Base-by-base conservation (phyloP, 2,888 invertebrate genomes). In the Poecilobothrus nobilitatus region DNA sequence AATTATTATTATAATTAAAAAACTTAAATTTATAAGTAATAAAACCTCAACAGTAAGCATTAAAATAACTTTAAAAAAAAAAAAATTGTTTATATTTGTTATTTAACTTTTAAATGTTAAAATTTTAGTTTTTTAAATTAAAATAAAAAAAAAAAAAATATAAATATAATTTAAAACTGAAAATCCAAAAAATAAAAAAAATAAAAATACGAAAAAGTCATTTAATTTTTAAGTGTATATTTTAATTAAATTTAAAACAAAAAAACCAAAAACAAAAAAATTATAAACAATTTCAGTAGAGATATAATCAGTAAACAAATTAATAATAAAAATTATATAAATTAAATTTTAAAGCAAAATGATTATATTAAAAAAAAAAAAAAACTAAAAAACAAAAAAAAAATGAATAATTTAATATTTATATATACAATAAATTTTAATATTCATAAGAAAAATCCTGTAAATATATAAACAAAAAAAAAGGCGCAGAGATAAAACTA, bases 151-250 rank as follows among this genome's bases (percentile, higher is more conserved):
- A 27, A 27, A 27, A 63, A 15, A 21, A 1, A 21, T 9, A 7
- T n/a, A 20, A 21, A 21, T 21, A 3, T 9, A 62, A 62, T 62
- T 62, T 62, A 62, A 62, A 62, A 37, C 1, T 12, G 10, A 63
- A 63, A 63, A 63, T 22, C 9, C 9, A 22, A 63, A 22, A 63
- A 27, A 63, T 21, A 63, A 63, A 63, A 22, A 2, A 63, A 12
- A 63, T 22, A 63, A 63, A 63, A 63, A 63, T 22, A 63, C 21
- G 63, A 33, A 63, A 63, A 63, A 63, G 63, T 63, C 63, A 63
- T 63, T 27, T 63, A 63, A 62, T 63, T 63, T 63, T 27, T 63
- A 63, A 63, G 63, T 21, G 21, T 21, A 62, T 27, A 63, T 63
- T 9, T 63, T 10, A 10, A 44, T 44, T 44, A 15, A 44, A 53